Percentiles rank a stretch among this genome's conserved stretches.
phyloP scores from a whole-genome alignment of 2,797 vertebrate genomes.

The Tenualosa thibaudeaui region DNA sequence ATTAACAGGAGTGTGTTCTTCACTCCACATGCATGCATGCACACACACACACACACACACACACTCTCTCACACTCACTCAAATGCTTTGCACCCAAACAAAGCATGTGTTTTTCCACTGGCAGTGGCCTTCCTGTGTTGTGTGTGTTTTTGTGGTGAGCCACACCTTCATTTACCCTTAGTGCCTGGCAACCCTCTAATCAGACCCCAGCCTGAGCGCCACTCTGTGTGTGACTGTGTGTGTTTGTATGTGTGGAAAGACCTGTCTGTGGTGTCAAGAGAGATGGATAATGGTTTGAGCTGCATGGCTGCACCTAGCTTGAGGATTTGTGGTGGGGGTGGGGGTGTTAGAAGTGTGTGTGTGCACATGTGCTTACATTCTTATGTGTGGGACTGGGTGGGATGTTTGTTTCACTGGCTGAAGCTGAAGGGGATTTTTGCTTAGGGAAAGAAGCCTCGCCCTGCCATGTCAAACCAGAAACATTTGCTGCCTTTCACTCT shows the following conservation, averaged over 20 bases:
- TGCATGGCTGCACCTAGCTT: not conserved
- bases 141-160: not conserved
- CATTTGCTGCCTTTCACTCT: conserved; percentile 30
- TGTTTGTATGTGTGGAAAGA: not conserved
- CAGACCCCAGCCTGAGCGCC: not conserved
- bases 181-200: conserved; percentile 19
- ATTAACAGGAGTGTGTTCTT: not conserved
- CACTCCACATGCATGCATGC: not conserved
- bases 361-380: not conserved
- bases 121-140: not conserved
- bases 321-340: not conserved
- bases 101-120: not conserved
- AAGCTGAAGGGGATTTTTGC: conserved; percentile 3
- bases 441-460: conserved; percentile 21
- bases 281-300: not conserved
- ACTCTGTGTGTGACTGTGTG: not conserved
- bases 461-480: conserved; percentile 25
- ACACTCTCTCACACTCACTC: not conserved
- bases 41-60: not conserved
- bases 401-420: conserved; percentile 7
- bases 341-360: not conserved
- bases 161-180: conserved; percentile 9
- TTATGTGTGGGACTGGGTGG: not conserved
- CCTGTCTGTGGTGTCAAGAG: not conserved
- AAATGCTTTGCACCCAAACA: not conserved